A percentile compares a stretch with the other conserved stretches of the same genome.
Evolutionary conservation across 30 jellyfish, hydroid and myxozoan genomes (phyloP).

Genomic region (Hydractinia echinata): DNA sequence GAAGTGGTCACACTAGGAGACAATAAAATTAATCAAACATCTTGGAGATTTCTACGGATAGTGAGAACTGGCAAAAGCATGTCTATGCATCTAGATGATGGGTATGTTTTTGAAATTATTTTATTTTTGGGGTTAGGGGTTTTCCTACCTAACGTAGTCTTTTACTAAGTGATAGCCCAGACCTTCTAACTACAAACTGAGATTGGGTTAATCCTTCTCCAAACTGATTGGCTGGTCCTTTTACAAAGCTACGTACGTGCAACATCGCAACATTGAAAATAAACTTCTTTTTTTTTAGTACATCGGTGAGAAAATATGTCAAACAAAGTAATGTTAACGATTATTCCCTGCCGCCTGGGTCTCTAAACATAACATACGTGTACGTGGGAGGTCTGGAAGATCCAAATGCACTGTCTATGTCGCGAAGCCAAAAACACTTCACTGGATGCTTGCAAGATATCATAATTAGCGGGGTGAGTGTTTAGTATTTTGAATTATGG

Average conservation of each 20-base stretch:
- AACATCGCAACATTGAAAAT: background rate
- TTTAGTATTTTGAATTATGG: too few relatives aligned
- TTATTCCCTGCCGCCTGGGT: background rate
- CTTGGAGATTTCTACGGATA: constrained; percentile 30
- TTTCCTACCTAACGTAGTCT: too few relatives aligned
- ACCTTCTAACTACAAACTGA: too few relatives aligned
- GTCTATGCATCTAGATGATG: constrained; percentile 29
- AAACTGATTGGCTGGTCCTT: background rate
- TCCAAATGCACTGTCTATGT: background rate
- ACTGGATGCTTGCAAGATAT: constrained; percentile 40
- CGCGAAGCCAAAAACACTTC: constrained; percentile 6
- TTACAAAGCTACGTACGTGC: background rate
- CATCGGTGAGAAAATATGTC: constrained; percentile 19
- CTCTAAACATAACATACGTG: constrained; percentile 12
- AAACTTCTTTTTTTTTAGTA: background rate
- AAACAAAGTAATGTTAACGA: constrained; percentile 1
- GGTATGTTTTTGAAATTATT: background rate
- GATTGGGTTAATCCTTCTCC: background rate
- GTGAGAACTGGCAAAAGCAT: constrained; percentile 8
- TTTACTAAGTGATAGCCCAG: too few relatives aligned
- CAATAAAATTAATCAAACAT: constrained; percentile 20
- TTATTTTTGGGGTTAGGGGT: too few relatives aligned
- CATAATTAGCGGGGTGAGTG: constrained; percentile 18
- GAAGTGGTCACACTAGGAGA: constrained; percentile 35
- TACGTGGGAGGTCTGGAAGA: constrained; percentile 19